Percentiles rank a stretch among this genome's conserved stretches.
These are phyloP conservation scores for Platypus cylindrus DNA, from an alignment of 2,888 invertebrate species.

Conservation along the genomic window DNA sequence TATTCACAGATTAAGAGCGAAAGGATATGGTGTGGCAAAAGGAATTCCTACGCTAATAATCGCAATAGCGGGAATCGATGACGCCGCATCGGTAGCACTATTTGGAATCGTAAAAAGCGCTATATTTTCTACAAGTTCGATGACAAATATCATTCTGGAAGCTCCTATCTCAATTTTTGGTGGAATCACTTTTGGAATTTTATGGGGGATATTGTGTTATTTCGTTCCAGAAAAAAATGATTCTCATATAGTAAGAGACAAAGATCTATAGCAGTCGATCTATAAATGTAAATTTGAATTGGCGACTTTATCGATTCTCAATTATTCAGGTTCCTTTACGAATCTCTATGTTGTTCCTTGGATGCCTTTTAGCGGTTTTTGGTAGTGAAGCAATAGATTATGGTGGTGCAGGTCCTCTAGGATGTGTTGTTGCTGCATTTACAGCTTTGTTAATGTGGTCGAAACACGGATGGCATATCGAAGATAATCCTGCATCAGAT, in stretches of 20 bases:
- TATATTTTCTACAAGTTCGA: conserved; percentile 68
- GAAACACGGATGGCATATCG: conserved; percentile 53
- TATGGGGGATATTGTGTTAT: conserved; percentile 70
- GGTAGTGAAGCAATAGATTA: conserved; percentile 68
- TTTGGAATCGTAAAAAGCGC: conserved; percentile 83
- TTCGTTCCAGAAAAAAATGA: conserved; percentile 75
- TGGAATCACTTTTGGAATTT: conserved; percentile 58
- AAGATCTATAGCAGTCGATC: no score
- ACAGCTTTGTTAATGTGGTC: conserved; percentile 48
- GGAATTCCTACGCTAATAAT: conserved; percentile 93
- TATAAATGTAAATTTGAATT: no score
- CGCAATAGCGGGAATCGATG: conserved; percentile 90
- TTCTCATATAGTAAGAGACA: conserved; percentile 44
- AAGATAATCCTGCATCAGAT: conserved; percentile 75
- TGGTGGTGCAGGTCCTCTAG: conserved; percentile 68
- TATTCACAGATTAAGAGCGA: conserved; percentile 52
- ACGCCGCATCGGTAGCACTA: conserved; percentile 87
- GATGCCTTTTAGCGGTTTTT: conserved; percentile 73
- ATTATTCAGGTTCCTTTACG: conserved; percentile 50
- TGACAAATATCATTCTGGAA: conserved; percentile 55
- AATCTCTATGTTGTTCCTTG: conserved; percentile 64
- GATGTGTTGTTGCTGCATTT: conserved; percentile 71
- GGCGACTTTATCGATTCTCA: neutral
- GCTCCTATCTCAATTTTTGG: conserved; percentile 72
- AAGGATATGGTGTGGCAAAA: conserved; percentile 85